Conservation (phyloP, 1,140 invertebrate genomes). For the Pseudachorutes palmiensis region DNA sequence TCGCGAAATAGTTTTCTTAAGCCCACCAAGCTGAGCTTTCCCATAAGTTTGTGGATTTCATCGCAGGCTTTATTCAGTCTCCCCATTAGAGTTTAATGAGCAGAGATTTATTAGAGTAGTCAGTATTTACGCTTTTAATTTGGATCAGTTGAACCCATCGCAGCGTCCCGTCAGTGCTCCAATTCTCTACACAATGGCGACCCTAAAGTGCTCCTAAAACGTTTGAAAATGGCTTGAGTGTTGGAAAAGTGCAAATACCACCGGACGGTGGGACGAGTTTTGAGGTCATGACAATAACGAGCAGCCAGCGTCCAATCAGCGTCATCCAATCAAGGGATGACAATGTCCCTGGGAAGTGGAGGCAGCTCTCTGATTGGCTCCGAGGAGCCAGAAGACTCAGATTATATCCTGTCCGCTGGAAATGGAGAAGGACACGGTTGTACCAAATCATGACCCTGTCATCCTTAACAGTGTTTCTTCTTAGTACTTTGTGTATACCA, state of each 20-base stretch:
- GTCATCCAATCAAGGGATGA: not conserved
- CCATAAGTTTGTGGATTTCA: not conserved
- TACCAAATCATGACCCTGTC: constrained; percentile 1
- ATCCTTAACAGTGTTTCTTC: too few relatives aligned
- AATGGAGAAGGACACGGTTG: constrained; percentile 1
- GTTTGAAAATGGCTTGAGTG: constrained; percentile 2
- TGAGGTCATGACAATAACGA: too few relatives aligned
- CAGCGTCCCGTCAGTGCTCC: constrained; percentile 7
- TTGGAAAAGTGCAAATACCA: not conserved
- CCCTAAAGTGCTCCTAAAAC: not conserved
- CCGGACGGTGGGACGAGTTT: not conserved
- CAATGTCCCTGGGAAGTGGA: not conserved
- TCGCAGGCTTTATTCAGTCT: not conserved
- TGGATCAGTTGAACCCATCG: constrained; percentile 4
- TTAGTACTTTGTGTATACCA: too few relatives aligned
- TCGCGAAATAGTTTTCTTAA: not conserved
- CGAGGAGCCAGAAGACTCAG: not conserved
- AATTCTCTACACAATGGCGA: not conserved
- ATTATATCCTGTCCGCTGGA: constrained; percentile 4
- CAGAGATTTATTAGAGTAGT: not conserved
- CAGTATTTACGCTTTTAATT: not conserved
- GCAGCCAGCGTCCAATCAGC: not conserved
- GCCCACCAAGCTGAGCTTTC: too few relatives aligned
- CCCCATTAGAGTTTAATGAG: not conserved
- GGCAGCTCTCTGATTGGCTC: not conserved